Percentiles rank a stretch among this genome's conserved stretches.
Evolutionary conservation across 2,113 vertebrate genomes (phyloP).

Genomic region (Cyanoliseus patagonus): DNA sequence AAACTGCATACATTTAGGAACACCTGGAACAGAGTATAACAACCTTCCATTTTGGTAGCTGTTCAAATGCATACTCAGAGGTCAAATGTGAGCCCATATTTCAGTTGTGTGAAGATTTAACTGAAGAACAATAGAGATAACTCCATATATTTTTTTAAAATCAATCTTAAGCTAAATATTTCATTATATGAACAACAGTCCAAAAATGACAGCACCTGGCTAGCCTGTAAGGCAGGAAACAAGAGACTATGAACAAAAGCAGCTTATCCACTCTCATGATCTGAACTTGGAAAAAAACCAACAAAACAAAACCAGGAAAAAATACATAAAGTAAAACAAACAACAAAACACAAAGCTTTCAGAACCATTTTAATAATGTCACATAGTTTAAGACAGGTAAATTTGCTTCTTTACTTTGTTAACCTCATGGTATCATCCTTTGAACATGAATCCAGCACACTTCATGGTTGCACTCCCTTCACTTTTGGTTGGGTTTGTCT

Average conservation of each 20-base stretch:
- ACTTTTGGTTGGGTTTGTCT: not conserved
- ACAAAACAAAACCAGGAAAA: not conserved
- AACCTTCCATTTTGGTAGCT: conserved; percentile 18
- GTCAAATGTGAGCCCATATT: conserved; percentile 23
- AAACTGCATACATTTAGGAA: not conserved
- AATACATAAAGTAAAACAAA: conserved; percentile 31
- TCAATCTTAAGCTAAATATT: conserved; percentile 29
- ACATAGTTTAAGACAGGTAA: conserved; percentile 31
- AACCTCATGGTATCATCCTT: not conserved
- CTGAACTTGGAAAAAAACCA: not conserved
- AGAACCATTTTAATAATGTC: conserved; percentile 50
- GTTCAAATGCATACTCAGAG: conserved; percentile 35
- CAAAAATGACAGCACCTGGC: conserved; percentile 15
- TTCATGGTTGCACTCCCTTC: not conserved
- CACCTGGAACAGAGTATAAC: not conserved
- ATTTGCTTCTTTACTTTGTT: not conserved
- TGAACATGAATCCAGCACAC: not conserved
- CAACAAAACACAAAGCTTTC: conserved; percentile 54
- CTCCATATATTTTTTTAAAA: not conserved
- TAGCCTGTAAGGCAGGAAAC: not conserved
- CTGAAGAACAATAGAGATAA: conserved; percentile 40
- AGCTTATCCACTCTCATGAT: not conserved
- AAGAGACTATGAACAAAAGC: not conserved
- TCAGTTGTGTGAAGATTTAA: conserved; percentile 24
- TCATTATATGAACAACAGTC: not conserved